A percentile compares a stretch with the other conserved stretches of the same genome.
Conservation (phyloP, 2,888 invertebrate species). For the Diogma glabrata region DNA sequence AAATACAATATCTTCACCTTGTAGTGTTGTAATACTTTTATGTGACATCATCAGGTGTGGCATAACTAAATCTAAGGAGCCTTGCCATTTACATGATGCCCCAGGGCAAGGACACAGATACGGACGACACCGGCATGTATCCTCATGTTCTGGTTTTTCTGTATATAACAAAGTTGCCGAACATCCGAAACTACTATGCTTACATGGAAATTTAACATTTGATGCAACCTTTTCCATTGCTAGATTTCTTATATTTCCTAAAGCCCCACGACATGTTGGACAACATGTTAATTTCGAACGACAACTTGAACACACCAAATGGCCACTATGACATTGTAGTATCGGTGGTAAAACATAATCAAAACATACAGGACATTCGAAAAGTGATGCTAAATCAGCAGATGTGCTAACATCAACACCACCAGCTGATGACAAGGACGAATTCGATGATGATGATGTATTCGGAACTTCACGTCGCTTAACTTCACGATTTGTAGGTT, state of each 20-base stretch:
- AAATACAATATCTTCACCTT: constrained; percentile 99
- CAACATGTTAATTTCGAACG: constrained; percentile 94
- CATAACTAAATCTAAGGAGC: constrained; percentile 96
- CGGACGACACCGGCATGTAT: constrained; percentile 94
- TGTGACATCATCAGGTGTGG: constrained; percentile 93
- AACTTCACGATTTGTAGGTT: constrained; percentile 31
- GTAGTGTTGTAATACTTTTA: constrained; percentile 95
- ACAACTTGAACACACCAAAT: constrained; percentile 95
- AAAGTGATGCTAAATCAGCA: constrained; percentile 79
- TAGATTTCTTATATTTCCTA: constrained; percentile 94
- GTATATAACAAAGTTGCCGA: constrained; percentile 83
- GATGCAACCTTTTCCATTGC: constrained; percentile 99
- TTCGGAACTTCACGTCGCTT: constrained; percentile 31
- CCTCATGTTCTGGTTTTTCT: constrained; percentile 98
- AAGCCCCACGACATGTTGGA: constrained; percentile 94
- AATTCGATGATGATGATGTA: constrained; percentile 37
- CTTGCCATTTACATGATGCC: constrained; percentile 98
- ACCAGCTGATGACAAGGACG: constrained; percentile 35
- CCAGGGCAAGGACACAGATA: constrained; percentile 99
- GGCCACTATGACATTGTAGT: constrained; percentile 96
- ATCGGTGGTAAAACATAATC: constrained; percentile 99
- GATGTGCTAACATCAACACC: constrained; percentile 47
- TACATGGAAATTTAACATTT: constrained; percentile 97
- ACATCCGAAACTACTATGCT: constrained; percentile 94
- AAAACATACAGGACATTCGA: constrained; percentile 96